Percentiles rank a stretch among this genome's conserved stretches.
These are phyloP conservation scores for Cromileptes altivelis DNA, from an alignment of 2,113 vertebrate genomes.

Conservation along the genomic window DNA sequence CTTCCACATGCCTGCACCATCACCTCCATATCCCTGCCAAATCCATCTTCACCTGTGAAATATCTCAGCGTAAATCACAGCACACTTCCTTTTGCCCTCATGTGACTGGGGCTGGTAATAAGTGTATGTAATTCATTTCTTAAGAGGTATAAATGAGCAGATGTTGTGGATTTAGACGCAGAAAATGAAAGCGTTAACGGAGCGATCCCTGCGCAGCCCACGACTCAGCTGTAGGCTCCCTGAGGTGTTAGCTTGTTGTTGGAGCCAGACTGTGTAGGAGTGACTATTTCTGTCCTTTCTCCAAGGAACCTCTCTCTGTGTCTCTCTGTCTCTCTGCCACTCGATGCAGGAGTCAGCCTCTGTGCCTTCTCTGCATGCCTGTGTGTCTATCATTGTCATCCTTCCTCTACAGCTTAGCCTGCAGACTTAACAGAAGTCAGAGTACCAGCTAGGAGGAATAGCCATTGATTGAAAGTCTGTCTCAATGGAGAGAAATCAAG, in stretches of 20 bases:
- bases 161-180: conserved; percentile 61
- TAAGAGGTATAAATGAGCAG: conserved; percentile 43
- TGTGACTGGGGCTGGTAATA: not conserved
- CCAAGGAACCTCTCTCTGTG: conserved; percentile 30
- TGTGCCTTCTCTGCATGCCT: conserved; percentile 19
- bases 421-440: conserved; percentile 20
- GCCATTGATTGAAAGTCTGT: conserved; percentile 4
- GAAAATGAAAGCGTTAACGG: conserved; percentile 55
- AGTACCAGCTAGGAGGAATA: conserved; percentile 29
- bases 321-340: not conserved
- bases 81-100: not conserved
- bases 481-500: too few species aligned
- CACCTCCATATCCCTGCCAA: not conserved
- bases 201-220: conserved; percentile 65
- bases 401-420: conserved; percentile 23
- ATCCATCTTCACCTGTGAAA: conserved; percentile 21
- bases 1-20: not conserved
- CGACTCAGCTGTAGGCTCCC: conserved; percentile 79
- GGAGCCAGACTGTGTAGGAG: conserved; percentile 84
- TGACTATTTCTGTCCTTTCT: conserved; percentile 80
- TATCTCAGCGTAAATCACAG: not conserved
- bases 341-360: conserved; percentile 32
- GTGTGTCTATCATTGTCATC: conserved; percentile 23
- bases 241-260: conserved; percentile 79
- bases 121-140: conserved; percentile 22